A percentile compares a stretch with the other conserved stretches of the same genome.
Evolutionary conservation across 2,797 vertebrate genomes (phyloP).

Genomic region (Pangasius macronema): DNA sequence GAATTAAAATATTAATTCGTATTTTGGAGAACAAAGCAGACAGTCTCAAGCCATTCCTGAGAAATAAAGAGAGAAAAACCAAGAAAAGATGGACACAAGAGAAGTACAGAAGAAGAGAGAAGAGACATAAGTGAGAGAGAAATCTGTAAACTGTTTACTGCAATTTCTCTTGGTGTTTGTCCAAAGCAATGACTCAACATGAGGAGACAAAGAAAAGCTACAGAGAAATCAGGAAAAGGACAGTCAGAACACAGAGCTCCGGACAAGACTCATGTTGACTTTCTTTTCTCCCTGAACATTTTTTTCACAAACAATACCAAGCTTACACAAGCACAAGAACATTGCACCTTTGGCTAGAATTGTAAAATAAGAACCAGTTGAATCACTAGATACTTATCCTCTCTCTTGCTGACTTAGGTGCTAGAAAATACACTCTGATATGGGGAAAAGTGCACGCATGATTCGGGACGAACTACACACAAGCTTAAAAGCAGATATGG

Average conservation of each 20-base stretch:
- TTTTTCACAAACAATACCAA: slow-evolving; percentile 39
- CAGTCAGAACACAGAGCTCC: slow-evolving; percentile 10
- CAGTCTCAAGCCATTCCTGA: background rate
- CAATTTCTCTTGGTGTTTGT: slow-evolving; percentile 37
- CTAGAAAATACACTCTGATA: background rate
- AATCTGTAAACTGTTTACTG: slow-evolving; percentile 24
- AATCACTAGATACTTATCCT: background rate
- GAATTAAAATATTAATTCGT: slow-evolving; percentile 30
- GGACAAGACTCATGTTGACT: slow-evolving; percentile 4
- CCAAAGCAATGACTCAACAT: slow-evolving; percentile 61
- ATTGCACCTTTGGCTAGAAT: background rate
- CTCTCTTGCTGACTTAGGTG: background rate
- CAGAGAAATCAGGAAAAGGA: slow-evolving; percentile 53
- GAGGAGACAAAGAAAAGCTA: slow-evolving; percentile 71
- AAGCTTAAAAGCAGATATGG: background rate
- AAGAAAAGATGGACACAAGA: background rate
- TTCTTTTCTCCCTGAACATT: background rate
- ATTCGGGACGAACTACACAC: background rate
- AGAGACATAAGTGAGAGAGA: background rate
- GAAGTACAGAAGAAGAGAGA: slow-evolving; percentile 33
- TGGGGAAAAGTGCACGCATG: too few relatives aligned
- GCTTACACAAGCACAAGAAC: slow-evolving; percentile 26
- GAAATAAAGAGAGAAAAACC: slow-evolving; percentile 16
- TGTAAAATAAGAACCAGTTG: slow-evolving; percentile 14
- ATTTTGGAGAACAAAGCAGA: slow-evolving; percentile 20